These are phyloP conservation scores for Grantiella picta DNA, from an alignment of 2,113 vertebrate genomes.

Conservation along the genomic window DNA sequence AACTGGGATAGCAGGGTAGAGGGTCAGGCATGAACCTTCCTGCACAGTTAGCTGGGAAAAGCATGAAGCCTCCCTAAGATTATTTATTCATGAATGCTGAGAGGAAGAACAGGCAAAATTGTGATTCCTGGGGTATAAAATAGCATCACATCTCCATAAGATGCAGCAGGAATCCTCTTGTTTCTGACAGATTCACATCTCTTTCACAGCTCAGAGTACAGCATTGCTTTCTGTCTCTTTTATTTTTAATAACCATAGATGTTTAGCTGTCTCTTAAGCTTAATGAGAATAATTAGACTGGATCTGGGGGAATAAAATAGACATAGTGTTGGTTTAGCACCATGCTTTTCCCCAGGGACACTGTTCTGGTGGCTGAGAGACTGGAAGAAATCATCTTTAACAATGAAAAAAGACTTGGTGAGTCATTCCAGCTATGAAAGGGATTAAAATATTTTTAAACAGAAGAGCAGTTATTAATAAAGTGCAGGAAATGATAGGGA, in stretches of 20 bases:
- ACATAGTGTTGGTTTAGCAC: not conserved
- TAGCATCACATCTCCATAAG: not conserved
- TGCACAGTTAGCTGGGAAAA: not conserved
- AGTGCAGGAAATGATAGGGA: constrained; percentile 56
- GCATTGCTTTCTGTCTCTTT: not conserved
- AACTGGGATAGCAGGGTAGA: not conserved
- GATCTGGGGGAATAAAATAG: not conserved
- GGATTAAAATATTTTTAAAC: constrained; percentile 64
- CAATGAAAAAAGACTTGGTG: constrained; percentile 31
- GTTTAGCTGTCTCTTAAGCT: not conserved
- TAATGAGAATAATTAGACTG: not conserved
- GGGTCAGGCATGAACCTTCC: not conserved
- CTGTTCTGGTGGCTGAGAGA: constrained; percentile 1
- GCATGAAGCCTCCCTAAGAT: not conserved
- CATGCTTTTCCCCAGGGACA: not conserved
- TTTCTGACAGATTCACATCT: not conserved
- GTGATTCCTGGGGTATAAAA: not conserved
- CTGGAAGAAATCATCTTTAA: constrained; percentile 14
- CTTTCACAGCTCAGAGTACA: not conserved
- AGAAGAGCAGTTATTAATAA: constrained; percentile 64
- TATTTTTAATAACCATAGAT: not conserved
- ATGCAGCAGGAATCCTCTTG: not conserved
- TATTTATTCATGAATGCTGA: not conserved
- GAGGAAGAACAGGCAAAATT: not conserved
- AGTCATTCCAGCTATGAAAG: constrained; percentile 33